Conservation (phyloP, 1,140 invertebrate species). For the Drosophila cardini region DNA sequence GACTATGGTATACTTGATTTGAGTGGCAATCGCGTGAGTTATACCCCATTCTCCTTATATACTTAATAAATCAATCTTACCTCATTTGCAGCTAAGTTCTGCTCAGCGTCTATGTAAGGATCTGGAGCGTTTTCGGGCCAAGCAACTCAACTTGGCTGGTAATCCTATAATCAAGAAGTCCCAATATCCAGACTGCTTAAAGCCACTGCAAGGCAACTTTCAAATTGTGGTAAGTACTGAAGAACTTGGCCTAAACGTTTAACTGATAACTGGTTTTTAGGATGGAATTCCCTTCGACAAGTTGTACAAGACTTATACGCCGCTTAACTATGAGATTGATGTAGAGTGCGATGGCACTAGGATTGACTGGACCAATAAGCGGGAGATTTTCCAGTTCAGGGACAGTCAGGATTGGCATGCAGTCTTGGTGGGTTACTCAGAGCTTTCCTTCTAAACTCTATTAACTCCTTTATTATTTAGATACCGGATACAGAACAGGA, state of each 20-base stretch:
- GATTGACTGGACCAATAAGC: constrained; percentile 60
- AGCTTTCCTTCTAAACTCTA: not conserved
- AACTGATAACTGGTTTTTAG: constrained; percentile 21
- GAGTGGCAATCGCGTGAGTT: constrained; percentile 49
- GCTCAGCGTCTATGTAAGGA: constrained; percentile 48
- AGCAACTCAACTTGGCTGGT: constrained; percentile 57
- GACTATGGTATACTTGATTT: constrained; percentile 57
- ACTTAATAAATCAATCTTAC: not conserved
- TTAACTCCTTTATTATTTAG: constrained; percentile 17
- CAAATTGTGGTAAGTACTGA: constrained; percentile 53
- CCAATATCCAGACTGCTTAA: constrained; percentile 60
- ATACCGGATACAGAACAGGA: constrained; percentile 59
- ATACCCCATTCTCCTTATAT: too few species aligned
- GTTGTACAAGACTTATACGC: constrained; percentile 60
- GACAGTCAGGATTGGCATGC: constrained; percentile 72
- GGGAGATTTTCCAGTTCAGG: constrained; percentile 40
- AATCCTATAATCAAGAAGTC: constrained; percentile 60
- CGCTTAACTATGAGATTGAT: constrained; percentile 62
- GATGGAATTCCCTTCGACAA: constrained; percentile 67
- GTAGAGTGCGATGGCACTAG: constrained; percentile 56
- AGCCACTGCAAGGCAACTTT: constrained; percentile 61
- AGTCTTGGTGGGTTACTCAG: constrained; percentile 47
- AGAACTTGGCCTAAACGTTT: not conserved
- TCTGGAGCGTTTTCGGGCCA: constrained; percentile 54
- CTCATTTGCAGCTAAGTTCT: constrained; percentile 41